A percentile compares a stretch with the other conserved stretches of the same genome.
These are phyloP conservation scores for Philopedon plagiatum DNA, from an alignment of 2,888 invertebrate species.

Conservation along the genomic window DNA sequence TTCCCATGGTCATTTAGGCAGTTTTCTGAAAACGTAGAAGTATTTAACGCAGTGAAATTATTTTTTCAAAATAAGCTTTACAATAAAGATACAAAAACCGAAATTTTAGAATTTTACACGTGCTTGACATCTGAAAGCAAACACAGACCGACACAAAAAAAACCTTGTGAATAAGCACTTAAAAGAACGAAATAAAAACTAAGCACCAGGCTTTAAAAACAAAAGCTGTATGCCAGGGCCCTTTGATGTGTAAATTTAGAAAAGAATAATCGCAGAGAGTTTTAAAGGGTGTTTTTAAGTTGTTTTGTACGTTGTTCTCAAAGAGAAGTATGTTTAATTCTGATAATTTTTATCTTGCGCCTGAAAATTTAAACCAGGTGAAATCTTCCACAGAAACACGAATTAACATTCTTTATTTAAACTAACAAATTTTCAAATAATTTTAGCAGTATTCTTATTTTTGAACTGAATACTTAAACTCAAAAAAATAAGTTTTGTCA, in stretches of 20 bases:
- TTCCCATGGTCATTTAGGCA: too few relatives aligned
- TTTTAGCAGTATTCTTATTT: too few relatives aligned
- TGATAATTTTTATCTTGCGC: neutral
- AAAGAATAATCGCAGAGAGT: conserved; percentile 36
- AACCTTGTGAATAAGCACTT: conserved; percentile 32
- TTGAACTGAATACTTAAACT: too few relatives aligned
- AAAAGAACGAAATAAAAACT: conserved; percentile 36
- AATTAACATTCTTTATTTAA: too few relatives aligned
- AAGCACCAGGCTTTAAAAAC: conserved; percentile 39
- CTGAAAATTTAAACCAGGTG: neutral
- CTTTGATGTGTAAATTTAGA: conserved; percentile 44
- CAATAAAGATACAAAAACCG: neutral
- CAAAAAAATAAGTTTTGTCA: too few relatives aligned
- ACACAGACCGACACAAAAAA: conserved; percentile 25
- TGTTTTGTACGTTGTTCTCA: neutral
- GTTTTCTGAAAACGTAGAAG: too few relatives aligned
- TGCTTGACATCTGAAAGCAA: conserved; percentile 17
- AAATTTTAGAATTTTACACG: neutral
- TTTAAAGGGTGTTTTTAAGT: conserved; percentile 31
- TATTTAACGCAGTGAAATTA: too few relatives aligned
- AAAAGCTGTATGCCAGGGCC: conserved; percentile 27
- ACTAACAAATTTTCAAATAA: too few relatives aligned
- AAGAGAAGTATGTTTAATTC: neutral
- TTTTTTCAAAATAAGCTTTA: neutral
- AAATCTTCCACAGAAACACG: neutral